Evolutionary conservation across 2,113 vertebrate genomes (phyloP), one percentile per base, ranked within the genome.

Genomic region (Amphilophus citrinellus): DNA sequence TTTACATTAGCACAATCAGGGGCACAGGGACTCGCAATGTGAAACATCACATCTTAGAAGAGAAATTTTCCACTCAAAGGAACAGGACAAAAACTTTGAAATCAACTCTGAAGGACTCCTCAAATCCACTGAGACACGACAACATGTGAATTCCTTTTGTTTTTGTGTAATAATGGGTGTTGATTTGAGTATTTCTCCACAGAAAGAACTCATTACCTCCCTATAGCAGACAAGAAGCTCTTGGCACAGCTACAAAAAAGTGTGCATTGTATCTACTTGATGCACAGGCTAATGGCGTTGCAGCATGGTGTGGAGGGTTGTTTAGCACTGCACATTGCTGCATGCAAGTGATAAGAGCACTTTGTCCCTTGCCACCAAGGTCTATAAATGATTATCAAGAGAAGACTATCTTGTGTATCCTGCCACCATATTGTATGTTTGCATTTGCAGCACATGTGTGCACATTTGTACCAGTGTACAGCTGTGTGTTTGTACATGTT

Each of bases 361-460:
- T 93, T 88, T 93, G 86, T 85, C 85, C 83, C 50, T 86, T 77
- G 20, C 80, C 66, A 80, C 76, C 14, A 1, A 37, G 78, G 84
- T 85, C 91, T 86, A 86, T 87, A 87, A 91, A 93, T 83, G 83
- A 91, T 93, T 94, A 94, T 94, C 92, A 88, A 77, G 63, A 81
- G 88, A 84, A 90, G 88, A 78, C 87, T 8, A 62, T 59, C 66
- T 89, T 76, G 88, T 76, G 83, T 80, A 77, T 86, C 84, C 76
- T 82, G 88, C 84, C 10, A 77, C 85, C 10, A 11, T 15, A 78
- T 22, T 30, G 22, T 83, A 85, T 90, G 85, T 88, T 91, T 90
- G 81, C 80, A 59, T 91, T 88, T 6, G 58, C 76, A 39, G 76
- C 73, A 84, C 79, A 78, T 78, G 71, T 83, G 75, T 83, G 75